These are phyloP conservation scores for Morus bassanus DNA, from an alignment of 2,797 vertebrate genomes.

Conservation along the genomic window DNA sequence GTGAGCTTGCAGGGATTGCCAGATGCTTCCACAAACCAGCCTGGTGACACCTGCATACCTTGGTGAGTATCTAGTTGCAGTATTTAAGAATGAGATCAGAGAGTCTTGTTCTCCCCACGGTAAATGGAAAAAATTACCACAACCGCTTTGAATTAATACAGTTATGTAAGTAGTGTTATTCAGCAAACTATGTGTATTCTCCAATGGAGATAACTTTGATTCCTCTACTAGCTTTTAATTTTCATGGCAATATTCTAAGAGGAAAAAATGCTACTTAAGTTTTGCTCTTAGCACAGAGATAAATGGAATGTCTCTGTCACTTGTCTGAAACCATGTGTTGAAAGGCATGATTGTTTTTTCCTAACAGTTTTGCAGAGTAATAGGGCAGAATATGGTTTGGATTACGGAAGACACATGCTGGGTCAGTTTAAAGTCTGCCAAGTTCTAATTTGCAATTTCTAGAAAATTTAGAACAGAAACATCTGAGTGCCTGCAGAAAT, in stretches of 20 bases:
- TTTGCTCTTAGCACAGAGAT: neutral
- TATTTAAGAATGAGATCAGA: neutral
- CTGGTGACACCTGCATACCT: neutral
- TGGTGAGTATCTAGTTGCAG: neutral
- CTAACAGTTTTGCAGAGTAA: slow-evolving; percentile 8
- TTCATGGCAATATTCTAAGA: neutral
- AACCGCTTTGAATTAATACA: neutral
- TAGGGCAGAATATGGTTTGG: neutral
- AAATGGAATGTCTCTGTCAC: neutral
- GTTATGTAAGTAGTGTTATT: neutral
- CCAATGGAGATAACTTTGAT: neutral
- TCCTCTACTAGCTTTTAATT: neutral
- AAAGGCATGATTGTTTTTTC: neutral
- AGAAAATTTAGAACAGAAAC: slow-evolving; percentile 29
- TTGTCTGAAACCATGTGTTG: slow-evolving; percentile 40
- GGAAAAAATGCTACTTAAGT: neutral
- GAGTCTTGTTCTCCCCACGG: neutral
- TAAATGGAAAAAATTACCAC: neutral
- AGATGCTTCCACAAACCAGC: neutral
- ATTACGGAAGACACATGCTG: slow-evolving; percentile 15
- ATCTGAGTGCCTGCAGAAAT: slow-evolving; percentile 16
- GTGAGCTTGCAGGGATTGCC: neutral
- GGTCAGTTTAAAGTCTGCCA: slow-evolving; percentile 46
- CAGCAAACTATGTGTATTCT: neutral
- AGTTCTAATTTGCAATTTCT: slow-evolving; percentile 32